Evolutionary conservation across 2,797 vertebrate species (phyloP).

Genomic region (Falco concolor): DNA sequence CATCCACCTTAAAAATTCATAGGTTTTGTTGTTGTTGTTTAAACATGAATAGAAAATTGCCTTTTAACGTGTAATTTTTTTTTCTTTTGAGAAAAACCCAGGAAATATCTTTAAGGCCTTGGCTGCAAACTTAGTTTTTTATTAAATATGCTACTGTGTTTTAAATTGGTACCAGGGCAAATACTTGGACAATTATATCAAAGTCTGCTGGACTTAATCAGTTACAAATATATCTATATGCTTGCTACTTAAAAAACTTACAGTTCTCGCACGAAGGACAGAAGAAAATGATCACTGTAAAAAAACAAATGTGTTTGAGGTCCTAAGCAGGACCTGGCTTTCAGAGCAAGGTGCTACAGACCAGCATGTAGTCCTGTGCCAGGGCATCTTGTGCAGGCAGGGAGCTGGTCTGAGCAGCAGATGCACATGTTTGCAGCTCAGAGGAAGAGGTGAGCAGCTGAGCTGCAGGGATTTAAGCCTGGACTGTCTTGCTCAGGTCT

Average conservation of each 20-base stretch:
- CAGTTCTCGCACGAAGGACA: neutral
- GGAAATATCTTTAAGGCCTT: conserved; percentile 18
- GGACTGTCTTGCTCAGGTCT: neutral
- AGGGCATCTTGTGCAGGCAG: neutral
- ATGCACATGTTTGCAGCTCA: neutral
- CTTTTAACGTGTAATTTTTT: neutral
- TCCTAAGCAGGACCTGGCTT: neutral
- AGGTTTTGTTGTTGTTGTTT: neutral
- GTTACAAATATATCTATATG: neutral
- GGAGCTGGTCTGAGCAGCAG: neutral
- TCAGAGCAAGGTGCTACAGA: neutral
- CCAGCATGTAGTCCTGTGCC: neutral
- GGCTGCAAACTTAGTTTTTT: conserved; percentile 61
- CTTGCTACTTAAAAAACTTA: neutral
- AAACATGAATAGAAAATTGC: conserved; percentile 36
- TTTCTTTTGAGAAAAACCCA: neutral
- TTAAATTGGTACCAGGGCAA: conserved; percentile 69
- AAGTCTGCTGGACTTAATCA: conserved; percentile 69
- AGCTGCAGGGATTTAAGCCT: neutral
- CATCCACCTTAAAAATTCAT: neutral
- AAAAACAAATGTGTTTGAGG: neutral
- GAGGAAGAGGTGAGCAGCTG: neutral
- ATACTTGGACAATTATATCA: conserved; percentile 60
- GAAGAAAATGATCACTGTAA: neutral
- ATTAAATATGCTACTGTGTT: conserved; percentile 68